phyloP scores from a whole-genome alignment of 2,113 vertebrate genomes.

The Hippocampus abdominalis region DNA sequence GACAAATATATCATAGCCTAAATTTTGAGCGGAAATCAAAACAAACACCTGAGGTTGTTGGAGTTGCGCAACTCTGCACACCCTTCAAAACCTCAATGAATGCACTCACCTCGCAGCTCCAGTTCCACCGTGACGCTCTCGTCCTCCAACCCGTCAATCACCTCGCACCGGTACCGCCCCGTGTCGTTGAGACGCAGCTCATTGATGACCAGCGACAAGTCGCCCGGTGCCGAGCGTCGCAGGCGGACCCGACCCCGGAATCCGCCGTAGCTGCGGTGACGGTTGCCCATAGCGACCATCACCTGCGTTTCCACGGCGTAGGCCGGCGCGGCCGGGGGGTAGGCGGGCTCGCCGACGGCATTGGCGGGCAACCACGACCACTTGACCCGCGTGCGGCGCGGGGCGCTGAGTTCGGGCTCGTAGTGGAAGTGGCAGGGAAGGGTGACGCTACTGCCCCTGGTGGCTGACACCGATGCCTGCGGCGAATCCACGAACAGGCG shows the following conservation, averaged over 20 bases:
- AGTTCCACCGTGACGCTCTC: slow-evolving; percentile 85
- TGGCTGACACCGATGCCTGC: slow-evolving; percentile 72
- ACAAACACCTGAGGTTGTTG: too few species aligned
- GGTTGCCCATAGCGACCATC: slow-evolving; percentile 82
- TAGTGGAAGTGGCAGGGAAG: slow-evolving; percentile 83
- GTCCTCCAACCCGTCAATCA: slow-evolving; percentile 91
- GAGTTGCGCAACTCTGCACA: too few species aligned
- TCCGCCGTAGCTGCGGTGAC: slow-evolving; percentile 77
- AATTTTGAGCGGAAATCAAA: too few species aligned
- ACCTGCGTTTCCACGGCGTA: slow-evolving; percentile 76
- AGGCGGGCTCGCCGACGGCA: slow-evolving; percentile 24
- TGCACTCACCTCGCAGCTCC: slow-evolving; percentile 76
- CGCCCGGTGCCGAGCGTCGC: slow-evolving; percentile 34
- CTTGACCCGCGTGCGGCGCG: slow-evolving; percentile 80
- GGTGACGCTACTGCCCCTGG: slow-evolving; percentile 77
- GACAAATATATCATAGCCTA: neutral
- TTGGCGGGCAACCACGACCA: slow-evolving; percentile 83
- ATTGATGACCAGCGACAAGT: slow-evolving; percentile 79
- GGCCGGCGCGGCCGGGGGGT: slow-evolving; percentile 40
- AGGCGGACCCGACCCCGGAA: slow-evolving; percentile 80
- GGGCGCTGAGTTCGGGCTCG: slow-evolving; percentile 61
- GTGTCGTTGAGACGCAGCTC: slow-evolving; percentile 79
- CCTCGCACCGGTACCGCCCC: slow-evolving; percentile 88
- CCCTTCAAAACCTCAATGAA: too few species aligned
- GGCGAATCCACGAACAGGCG: slow-evolving; percentile 82